Conservation (phyloP, 2,797 vertebrate species). For the Trichosurus vulpecula region DNA sequence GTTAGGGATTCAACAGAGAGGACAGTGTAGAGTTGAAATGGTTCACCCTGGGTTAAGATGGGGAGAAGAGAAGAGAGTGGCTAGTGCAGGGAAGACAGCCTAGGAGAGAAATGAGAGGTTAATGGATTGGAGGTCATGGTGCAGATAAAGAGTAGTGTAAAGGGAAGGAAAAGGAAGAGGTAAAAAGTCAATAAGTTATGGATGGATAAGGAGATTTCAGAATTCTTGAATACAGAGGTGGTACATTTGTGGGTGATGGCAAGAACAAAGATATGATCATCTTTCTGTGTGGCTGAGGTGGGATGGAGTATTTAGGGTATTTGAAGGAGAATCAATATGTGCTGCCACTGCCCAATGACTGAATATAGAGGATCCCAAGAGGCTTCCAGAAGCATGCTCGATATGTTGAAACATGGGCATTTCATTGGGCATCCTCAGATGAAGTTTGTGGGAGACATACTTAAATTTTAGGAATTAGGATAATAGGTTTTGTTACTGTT, state of each 20-base stretch:
- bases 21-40: not conserved
- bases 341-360: no score
- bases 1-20: not conserved
- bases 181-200: not conserved
- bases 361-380: not conserved
- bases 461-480: constrained; percentile 37
- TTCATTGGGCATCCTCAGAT: not conserved
- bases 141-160: not conserved
- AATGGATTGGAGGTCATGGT: not conserved
- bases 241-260: not conserved
- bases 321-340: not conserved
- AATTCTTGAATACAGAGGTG: not conserved
- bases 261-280: not conserved
- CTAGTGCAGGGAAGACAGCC: not conserved
- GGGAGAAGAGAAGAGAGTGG: not conserved
- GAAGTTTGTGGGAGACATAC: not conserved
- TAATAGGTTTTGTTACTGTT: not conserved
- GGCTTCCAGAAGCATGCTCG: not conserved
- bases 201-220: not conserved
- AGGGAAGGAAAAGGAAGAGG: not conserved
- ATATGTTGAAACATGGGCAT: not conserved
- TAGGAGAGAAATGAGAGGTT: not conserved
- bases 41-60: not conserved
- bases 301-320: not conserved
- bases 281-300: not conserved